phyloP scores from a whole-genome alignment of 2,888 invertebrate genomes.

The Hyposoter didymator region DNA sequence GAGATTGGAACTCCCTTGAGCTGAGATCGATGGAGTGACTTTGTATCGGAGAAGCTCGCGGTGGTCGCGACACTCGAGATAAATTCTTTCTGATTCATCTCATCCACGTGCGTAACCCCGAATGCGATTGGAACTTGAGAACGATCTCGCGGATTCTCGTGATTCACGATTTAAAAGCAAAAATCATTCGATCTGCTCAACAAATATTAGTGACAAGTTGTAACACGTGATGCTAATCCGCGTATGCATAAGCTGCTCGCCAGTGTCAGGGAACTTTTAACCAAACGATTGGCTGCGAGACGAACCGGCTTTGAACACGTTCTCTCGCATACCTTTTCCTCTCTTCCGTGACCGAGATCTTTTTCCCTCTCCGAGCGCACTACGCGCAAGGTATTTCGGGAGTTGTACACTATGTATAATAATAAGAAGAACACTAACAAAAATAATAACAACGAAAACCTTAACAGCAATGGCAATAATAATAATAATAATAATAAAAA shows the following conservation, averaged over 20 bases:
- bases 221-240: slow-evolving; percentile 30
- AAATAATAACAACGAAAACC: background rate
- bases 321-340: slow-evolving; percentile 62
- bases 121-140: background rate
- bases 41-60: background rate
- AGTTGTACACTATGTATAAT: slow-evolving; percentile 4
- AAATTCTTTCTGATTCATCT: background rate
- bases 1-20: background rate
- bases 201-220: background rate
- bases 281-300: slow-evolving; percentile 45
- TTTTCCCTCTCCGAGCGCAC: slow-evolving; percentile 49
- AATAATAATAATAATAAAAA: background rate
- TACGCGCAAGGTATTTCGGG: slow-evolving; percentile 47
- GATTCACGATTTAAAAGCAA: background rate
- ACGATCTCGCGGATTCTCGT: background rate
- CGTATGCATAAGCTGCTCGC: slow-evolving; percentile 14
- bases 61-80: background rate
- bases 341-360: slow-evolving; percentile 65
- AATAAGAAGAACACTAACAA: background rate
- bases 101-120: background rate
- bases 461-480: background rate
- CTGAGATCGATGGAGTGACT: background rate
- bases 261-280: slow-evolving; percentile 43
- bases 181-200: background rate
- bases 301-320: slow-evolving; percentile 52